These are phyloP conservation scores for Actinostola sp. DNA, from an alignment of 92 coral and sea anemone genomes.

Conservation along the genomic window DNA sequence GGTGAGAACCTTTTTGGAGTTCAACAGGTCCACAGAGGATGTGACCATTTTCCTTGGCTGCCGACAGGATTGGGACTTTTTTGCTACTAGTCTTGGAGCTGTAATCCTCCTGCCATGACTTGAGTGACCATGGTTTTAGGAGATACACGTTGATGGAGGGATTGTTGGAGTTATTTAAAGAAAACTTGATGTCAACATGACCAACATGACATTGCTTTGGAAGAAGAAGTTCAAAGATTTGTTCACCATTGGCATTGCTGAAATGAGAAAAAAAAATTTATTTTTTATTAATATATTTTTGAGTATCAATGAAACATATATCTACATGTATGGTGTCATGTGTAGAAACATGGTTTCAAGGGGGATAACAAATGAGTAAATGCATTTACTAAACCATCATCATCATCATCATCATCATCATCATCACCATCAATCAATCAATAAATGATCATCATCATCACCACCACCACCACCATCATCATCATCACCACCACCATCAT, in stretches of 20 bases:
- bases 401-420: too few relatives aligned
- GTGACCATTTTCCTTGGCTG: slow-evolving; percentile 67
- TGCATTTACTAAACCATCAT: too few relatives aligned
- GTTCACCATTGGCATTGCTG: slow-evolving; percentile 75
- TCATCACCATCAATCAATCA: too few relatives aligned
- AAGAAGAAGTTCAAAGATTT: slow-evolving; percentile 86
- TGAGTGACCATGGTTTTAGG: slow-evolving; percentile 60
- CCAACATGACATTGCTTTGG: slow-evolving; percentile 95
- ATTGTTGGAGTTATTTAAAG: slow-evolving; percentile 68
- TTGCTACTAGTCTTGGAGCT: slow-evolving; percentile 23
- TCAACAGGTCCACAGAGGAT: slow-evolving; percentile 93
- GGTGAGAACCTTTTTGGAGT: slow-evolving; percentile 72
- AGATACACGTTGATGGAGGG: slow-evolving; percentile 56
- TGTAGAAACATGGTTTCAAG: too few relatives aligned
- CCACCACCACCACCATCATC: too few relatives aligned
- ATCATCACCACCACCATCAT: too few relatives aligned
- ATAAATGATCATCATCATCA: too few relatives aligned
- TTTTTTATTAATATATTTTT: not conserved
- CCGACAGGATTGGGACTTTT: slow-evolving; percentile 61
- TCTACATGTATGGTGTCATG: too few relatives aligned
- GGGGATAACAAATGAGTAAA: too few relatives aligned
- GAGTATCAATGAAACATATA: too few relatives aligned
- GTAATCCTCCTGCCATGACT: slow-evolving; percentile 50
- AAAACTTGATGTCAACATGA: slow-evolving; percentile 92
- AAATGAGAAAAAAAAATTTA: not conserved